Evolutionary conservation across 2,888 invertebrate genomes (phyloP).

Genomic region (Scaeva pyrastri): DNA sequence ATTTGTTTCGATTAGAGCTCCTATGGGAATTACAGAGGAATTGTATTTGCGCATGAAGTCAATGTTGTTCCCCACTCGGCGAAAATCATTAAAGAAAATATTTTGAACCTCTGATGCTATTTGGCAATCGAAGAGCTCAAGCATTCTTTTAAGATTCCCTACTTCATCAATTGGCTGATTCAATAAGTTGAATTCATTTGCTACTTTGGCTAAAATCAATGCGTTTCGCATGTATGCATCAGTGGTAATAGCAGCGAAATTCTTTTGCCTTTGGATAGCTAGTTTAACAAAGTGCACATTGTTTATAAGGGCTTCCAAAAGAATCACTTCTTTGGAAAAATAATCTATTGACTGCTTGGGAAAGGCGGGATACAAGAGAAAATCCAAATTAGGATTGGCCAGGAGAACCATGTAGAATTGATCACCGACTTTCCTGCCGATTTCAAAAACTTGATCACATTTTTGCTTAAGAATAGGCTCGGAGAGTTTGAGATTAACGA

Average conservation of each 20-base stretch:
- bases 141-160: slow-evolving; percentile 78
- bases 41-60: slow-evolving; percentile 77
- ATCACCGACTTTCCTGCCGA: slow-evolving; percentile 40
- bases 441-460: slow-evolving; percentile 21
- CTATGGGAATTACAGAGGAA: slow-evolving; percentile 29
- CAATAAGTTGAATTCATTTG: slow-evolving; percentile 79
- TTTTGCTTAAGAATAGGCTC: slow-evolving; percentile 12
- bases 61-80: slow-evolving; percentile 78
- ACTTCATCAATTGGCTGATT: slow-evolving; percentile 78
- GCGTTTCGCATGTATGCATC: slow-evolving; percentile 79
- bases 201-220: slow-evolving; percentile 80
- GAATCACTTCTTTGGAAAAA: slow-evolving; percentile 78
- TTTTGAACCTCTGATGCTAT: slow-evolving; percentile 78
- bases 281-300: slow-evolving; percentile 80
- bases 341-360: slow-evolving; percentile 72
- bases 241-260: slow-evolving; percentile 75
- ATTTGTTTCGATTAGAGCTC: slow-evolving; percentile 55
- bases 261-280: slow-evolving; percentile 77
- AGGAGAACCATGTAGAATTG: slow-evolving; percentile 78
- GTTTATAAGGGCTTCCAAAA: slow-evolving; percentile 78
- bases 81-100: slow-evolving; percentile 81
- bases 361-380: slow-evolving; percentile 16
- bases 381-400: slow-evolving; percentile 38
- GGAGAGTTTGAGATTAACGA: slow-evolving; percentile 47
- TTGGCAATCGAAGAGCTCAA: slow-evolving; percentile 77